Base-by-base conservation (phyloP, 2,113 vertebrate species). In the Xerus inauris region DNA sequence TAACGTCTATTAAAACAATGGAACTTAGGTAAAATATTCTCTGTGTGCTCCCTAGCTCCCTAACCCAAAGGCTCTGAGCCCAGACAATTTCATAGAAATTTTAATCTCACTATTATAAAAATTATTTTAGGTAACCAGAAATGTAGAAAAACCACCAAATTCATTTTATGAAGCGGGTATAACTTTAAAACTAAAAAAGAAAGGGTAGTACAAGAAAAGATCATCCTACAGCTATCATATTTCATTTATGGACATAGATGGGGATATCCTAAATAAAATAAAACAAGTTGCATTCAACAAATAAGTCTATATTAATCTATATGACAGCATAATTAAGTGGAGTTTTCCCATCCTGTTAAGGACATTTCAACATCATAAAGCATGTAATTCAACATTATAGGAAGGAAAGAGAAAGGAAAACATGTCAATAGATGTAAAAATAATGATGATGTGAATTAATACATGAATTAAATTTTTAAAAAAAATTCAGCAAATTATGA, bases 261-360 rank as follows among this genome's bases (percentile, higher is more conserved):
- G 51, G 38, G 88, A 71, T 54, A 65, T 59, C 28, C 35, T 51
- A 86, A 76, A 67, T 67, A 80, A 95, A 80, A 86, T 62, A 94
- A 72, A n/a, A 84, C 19, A 75, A 88, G 49, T 4, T 51, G 24
- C 75, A 64, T 76, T 91, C 26, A 83, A 82, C 10, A n/a, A 17
- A 38, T 45, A 87, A 54, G 32, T 49, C 30, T 64, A 6, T 35
- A 40, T 57, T 65, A 47, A 42, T 75, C 76, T 26, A 69, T 76
- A 83, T 47, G 32, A 62, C 57, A 88, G 22, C 49, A 35, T 80
- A 91, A 88, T 92, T 88, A 91, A 75, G 32, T n/a, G 24, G 19
- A 73, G 35, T 69, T 51, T 94, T 90, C 45, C 42, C 42, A 94
- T 86, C 24, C 82, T 24, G 22, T 32, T 32, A 92, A 85, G 19